Base-by-base conservation (phyloP, 2,888 invertebrate genomes). In the Theretra japonica region DNA sequence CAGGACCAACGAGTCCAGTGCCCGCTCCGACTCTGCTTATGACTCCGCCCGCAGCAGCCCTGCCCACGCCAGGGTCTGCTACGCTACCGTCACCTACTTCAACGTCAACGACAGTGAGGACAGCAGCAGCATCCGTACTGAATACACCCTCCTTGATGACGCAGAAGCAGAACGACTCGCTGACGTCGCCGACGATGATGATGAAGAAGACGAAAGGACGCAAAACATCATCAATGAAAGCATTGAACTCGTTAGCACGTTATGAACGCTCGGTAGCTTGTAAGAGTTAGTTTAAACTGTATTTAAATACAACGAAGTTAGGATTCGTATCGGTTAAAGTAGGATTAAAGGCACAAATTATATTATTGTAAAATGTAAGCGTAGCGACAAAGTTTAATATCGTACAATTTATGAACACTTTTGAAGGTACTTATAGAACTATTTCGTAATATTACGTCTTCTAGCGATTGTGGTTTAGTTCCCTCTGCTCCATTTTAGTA, bases 141-240 rank as follows among this genome's bases (percentile, higher is more conserved):
- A 94, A 75, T 93, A 91, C 79, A 94, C 94, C 0, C 82, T 93
- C 2, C 82, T 94, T 0, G 94, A 94, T 57, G 93, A 93, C 21
- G 82, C 83, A 0, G 90, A 90, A 2, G 77, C 77, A 5, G 89
- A 86, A 28, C 76, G 79, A 50, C 84, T 84, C 0, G 81, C 77
- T 7, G 85, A 83, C 3, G 76, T 86, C 1, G 90, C 88, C 15
- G 87, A 87, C 72, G 76, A 77, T 30, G 81, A 75, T 5, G 82
- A 87, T 30, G 75, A 80, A 2, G 86, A 90, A 69, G 90, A 90
- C 53, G 91, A 93, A 77, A 83, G 86, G 65, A 85, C 89, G 2
- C 94, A 94, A 82, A 94, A 94, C 74, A 77, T 93, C 74, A 92
- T 94, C 73, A 94, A 94, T 59, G 94, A 94, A 75, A 93, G 91